Evolutionary conservation across 2,113 vertebrate genomes (phyloP).

Genomic region (Indicator maculatus): DNA sequence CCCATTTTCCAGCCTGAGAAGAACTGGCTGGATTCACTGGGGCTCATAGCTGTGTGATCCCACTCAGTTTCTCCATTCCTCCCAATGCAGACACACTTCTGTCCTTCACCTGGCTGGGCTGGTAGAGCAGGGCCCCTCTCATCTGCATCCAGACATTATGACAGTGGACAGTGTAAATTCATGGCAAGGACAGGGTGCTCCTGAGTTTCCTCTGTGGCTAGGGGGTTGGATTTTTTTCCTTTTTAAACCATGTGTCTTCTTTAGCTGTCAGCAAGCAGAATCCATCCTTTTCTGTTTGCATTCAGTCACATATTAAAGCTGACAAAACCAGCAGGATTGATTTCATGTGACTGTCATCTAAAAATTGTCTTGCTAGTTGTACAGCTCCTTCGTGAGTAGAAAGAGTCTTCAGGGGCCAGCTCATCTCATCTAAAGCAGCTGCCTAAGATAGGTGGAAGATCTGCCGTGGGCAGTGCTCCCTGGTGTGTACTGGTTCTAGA

Average conservation of each 20-base stretch:
- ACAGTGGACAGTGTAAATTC: background rate
- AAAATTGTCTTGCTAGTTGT: background rate
- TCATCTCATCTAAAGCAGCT: background rate
- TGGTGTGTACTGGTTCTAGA: background rate
- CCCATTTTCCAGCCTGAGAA: slow-evolving; percentile 8
- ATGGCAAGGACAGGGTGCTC: background rate
- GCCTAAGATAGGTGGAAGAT: background rate
- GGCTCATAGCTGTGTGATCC: background rate
- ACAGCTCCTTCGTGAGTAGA: background rate
- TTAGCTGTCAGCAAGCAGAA: background rate
- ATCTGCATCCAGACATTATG: slow-evolving; percentile 23
- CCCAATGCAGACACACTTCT: background rate
- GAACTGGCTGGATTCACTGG: background rate
- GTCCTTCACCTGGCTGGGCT: slow-evolving; percentile 13
- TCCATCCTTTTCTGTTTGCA: background rate
- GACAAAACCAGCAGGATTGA: background rate
- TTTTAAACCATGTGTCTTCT: background rate
- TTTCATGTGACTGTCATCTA: background rate
- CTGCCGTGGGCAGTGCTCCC: background rate
- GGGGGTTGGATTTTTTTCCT: background rate
- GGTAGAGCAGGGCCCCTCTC: slow-evolving; percentile 24
- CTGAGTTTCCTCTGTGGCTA: slow-evolving; percentile 20
- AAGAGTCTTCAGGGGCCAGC: background rate
- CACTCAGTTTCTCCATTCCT: slow-evolving; percentile 8
- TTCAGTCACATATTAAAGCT: background rate